Evolutionary conservation across 2,888 invertebrate species (phyloP).

Genomic region (Heteromyza rotundicornis): DNA sequence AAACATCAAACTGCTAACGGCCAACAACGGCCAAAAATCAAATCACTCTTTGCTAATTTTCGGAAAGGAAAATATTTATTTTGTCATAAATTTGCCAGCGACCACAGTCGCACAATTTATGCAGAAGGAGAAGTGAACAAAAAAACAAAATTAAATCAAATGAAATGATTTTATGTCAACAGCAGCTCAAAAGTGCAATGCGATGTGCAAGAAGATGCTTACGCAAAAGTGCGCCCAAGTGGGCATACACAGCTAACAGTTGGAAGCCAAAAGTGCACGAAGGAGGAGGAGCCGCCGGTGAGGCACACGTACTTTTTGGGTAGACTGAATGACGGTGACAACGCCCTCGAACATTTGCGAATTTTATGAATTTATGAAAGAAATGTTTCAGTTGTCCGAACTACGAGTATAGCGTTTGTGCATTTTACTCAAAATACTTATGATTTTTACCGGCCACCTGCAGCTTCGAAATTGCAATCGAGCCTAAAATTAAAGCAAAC

Average conservation of each 20-base stretch:
- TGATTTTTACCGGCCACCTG: background rate
- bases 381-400: too few species aligned
- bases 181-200: too few species aligned
- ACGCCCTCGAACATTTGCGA: too few species aligned
- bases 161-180: constrained; percentile 12
- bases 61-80: constrained; percentile 26
- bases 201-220: background rate
- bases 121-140: background rate
- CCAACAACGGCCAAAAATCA: constrained; percentile 16
- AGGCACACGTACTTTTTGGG: background rate
- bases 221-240: constrained; percentile 4
- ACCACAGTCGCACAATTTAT: constrained; percentile 39
- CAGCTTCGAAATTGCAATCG: constrained; percentile 12
- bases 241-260: background rate
- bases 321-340: background rate
- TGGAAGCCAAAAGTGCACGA: background rate
- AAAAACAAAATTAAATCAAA: constrained; percentile 8
- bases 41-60: too few species aligned
- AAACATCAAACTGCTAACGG: constrained; percentile 40
- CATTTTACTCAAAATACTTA: too few species aligned
- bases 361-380: too few species aligned
- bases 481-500: constrained; percentile 16
- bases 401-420: too few species aligned
- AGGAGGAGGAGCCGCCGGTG: background rate
- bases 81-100: constrained; percentile 48